These are phyloP conservation scores for Vesta saturnalis DNA, from an alignment of 2,888 invertebrate genomes.

Conservation along the genomic window DNA sequence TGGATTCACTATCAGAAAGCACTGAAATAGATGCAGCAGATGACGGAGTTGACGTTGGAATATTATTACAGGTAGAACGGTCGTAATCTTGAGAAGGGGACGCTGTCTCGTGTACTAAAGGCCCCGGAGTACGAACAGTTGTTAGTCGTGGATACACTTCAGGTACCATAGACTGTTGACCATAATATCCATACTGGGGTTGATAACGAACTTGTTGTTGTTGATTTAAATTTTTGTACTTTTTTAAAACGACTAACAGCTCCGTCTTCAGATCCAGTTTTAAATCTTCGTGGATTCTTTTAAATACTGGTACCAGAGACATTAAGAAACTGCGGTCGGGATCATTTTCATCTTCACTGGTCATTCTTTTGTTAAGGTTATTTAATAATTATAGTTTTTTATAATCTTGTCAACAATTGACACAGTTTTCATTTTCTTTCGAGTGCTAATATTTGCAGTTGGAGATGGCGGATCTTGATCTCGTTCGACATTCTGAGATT, in stretches of 20 bases:
- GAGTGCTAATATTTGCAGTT: too few relatives aligned
- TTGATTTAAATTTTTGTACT: not conserved
- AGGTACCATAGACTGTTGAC: not conserved
- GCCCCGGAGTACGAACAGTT: not conserved
- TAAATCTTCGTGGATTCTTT: not conserved
- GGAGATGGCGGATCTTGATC: conserved; percentile 1
- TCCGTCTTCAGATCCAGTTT: too few relatives aligned
- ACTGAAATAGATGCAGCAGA: too few relatives aligned
- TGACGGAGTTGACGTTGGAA: not conserved
- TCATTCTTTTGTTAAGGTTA: not conserved
- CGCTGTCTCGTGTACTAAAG: not conserved
- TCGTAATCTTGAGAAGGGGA: not conserved
- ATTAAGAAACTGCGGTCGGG: too few relatives aligned
- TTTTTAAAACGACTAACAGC: not conserved
- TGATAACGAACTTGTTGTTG: not conserved
- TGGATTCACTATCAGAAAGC: too few relatives aligned
- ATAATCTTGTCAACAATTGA: too few relatives aligned
- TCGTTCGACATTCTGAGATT: conserved; percentile 2
- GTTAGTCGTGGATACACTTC: not conserved
- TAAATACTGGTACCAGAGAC: not conserved
- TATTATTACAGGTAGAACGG: not conserved
- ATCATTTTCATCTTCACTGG: not conserved
- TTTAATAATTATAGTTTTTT: too few relatives aligned
- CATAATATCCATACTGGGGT: not conserved
- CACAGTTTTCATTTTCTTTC: not conserved